phyloP scores from a whole-genome alignment of 2,113 vertebrate species.

The Rhynchopsitta pachyrhyncha region DNA sequence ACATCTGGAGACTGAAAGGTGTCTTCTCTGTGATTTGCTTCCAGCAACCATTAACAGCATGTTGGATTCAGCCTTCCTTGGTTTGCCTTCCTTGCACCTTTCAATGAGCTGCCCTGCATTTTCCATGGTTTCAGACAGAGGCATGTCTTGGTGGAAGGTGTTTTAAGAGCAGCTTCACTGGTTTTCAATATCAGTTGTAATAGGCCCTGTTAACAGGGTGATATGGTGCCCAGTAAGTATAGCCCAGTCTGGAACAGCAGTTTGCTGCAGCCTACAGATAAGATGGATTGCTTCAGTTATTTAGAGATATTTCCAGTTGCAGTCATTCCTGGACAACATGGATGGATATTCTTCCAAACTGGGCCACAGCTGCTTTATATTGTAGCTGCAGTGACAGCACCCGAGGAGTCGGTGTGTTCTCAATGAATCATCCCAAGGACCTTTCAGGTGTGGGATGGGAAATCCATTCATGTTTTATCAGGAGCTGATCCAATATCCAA shows the following conservation, averaged over 20 bases:
- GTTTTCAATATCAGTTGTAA: background rate
- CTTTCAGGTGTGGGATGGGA: slow-evolving; percentile 3
- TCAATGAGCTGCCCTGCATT: background rate
- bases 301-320: background rate
- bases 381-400: background rate
- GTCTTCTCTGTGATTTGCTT: background rate
- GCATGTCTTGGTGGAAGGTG: background rate
- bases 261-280: background rate
- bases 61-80: background rate
- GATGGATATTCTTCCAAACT: background rate
- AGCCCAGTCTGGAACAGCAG: background rate
- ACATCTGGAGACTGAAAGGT: background rate
- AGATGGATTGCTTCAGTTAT: background rate
- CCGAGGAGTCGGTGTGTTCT: background rate
- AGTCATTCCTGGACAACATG: background rate
- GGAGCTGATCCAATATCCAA: background rate
- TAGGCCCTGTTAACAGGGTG: slow-evolving; percentile 3
- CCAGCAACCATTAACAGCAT: background rate
- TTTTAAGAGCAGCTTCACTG: background rate
- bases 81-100: background rate
- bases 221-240: background rate
- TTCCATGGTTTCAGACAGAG: background rate
- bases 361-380: background rate
- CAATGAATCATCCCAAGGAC: background rate
- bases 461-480: background rate